Conservation (phyloP, 2,888 invertebrate species). For the Netelia fuscicornis region DNA sequence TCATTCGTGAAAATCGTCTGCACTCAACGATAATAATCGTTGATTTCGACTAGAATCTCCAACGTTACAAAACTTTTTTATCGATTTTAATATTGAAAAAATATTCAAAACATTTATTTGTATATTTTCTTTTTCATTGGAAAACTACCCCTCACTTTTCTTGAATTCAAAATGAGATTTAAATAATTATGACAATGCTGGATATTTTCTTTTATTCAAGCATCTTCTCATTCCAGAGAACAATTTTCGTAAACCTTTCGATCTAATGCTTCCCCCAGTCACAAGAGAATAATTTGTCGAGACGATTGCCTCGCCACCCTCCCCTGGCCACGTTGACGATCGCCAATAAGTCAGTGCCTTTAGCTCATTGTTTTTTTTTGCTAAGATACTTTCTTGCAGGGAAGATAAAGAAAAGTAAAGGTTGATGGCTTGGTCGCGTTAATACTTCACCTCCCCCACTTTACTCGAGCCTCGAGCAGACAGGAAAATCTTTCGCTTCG, state of each 20-base stretch:
- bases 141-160: no score
- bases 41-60: background rate
- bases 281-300: constrained; percentile 46
- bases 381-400: background rate
- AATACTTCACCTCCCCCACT: constrained; percentile 49
- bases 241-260: constrained; percentile 1
- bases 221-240: background rate
- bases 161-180: no score
- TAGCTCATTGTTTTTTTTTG: constrained; percentile 4
- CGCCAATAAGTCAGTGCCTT: constrained; percentile 53
- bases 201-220: background rate
- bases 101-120: no score
- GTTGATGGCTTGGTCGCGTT: constrained; percentile 56
- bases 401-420: constrained; percentile 26
- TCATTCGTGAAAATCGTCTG: background rate
- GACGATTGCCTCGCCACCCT: constrained; percentile 34
- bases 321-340: constrained; percentile 41
- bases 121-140: no score
- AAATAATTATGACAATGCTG: background rate
- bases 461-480: constrained; percentile 35
- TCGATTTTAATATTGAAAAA: no score
- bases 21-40: background rate
- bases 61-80: background rate
- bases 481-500: constrained; percentile 8
- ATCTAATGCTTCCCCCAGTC: constrained; percentile 4